Evolutionary conservation across 37 sponge, comb jelly and placozoan genomes (phyloP).

Genomic region (Eunapius fragilis): DNA sequence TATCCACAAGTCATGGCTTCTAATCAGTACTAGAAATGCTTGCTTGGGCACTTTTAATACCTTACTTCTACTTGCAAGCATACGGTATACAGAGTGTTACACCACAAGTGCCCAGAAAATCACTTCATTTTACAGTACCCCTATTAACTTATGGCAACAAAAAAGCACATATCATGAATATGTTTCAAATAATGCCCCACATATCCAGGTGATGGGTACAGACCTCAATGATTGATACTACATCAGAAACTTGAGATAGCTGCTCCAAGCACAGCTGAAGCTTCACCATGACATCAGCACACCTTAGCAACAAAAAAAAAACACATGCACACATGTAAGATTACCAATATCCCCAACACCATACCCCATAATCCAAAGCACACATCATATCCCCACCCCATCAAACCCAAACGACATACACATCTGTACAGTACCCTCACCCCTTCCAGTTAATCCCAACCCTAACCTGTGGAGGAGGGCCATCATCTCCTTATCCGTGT

Average conservation of each 20-base stretch:
- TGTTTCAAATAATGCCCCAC: too few species aligned
- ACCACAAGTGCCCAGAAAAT: too few species aligned
- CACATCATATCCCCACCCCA: not conserved
- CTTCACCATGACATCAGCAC: constrained; percentile 70
- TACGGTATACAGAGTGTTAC: too few species aligned
- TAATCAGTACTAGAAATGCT: too few species aligned
- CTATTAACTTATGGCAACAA: too few species aligned
- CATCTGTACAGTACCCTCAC: not conserved
- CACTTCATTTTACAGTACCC: too few species aligned
- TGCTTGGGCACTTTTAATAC: too few species aligned
- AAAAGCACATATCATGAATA: too few species aligned
- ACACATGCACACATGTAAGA: not conserved
- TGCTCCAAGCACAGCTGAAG: constrained; percentile 63
- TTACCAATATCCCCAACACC: not conserved
- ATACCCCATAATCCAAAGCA: not conserved
- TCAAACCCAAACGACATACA: not conserved
- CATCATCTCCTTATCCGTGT: constrained; percentile 65
- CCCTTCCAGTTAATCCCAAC: too few species aligned
- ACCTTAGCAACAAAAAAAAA: not conserved
- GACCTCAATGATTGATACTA: constrained; percentile 69
- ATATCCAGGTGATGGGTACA: not conserved
- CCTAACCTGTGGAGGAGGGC: constrained; percentile 48
- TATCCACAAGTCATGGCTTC: too few species aligned
- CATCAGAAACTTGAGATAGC: constrained; percentile 80
- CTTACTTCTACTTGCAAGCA: too few species aligned